phyloP scores from a whole-genome alignment of 2,888 invertebrate species.

The Cheiracanthium punctorium region DNA sequence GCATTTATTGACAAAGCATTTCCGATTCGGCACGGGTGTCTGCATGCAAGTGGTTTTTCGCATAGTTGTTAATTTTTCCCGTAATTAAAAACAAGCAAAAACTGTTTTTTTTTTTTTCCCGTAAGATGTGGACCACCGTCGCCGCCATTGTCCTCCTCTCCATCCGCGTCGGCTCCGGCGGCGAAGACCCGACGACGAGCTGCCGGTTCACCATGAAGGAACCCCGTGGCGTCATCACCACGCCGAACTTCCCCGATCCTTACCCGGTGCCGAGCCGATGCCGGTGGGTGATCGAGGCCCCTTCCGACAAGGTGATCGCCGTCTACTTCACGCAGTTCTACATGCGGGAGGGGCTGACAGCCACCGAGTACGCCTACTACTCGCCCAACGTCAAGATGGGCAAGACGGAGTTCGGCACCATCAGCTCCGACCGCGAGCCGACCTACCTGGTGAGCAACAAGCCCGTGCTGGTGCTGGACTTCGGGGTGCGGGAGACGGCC shows the following conservation, averaged over 20 bases:
- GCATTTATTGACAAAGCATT: too few species aligned
- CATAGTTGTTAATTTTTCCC: too few species aligned
- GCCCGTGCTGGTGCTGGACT: conserved; percentile 87
- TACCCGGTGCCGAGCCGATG: conserved; percentile 91
- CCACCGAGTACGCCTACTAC: conserved; percentile 74
- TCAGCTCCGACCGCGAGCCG: conserved; percentile 71
- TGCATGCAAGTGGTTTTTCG: too few species aligned
- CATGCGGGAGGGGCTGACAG: conserved; percentile 77
- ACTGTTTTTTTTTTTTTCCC: not conserved
- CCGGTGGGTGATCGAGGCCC: conserved; percentile 89
- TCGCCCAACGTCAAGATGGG: conserved; percentile 70
- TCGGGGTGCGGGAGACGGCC: conserved; percentile 80
- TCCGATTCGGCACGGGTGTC: too few species aligned
- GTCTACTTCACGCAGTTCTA: conserved; percentile 92
- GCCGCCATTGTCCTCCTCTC: not conserved
- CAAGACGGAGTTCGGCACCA: conserved; percentile 59
- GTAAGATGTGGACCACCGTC: not conserved
- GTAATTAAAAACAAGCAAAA: too few species aligned
- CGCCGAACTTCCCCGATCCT: conserved; percentile 88
- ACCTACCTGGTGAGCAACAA: conserved; percentile 78
- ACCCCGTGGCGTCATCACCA: conserved; percentile 82
- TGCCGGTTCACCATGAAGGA: conserved; percentile 60
- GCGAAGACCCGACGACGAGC: not conserved
- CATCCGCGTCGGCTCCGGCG: not conserved
- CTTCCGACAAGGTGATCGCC: conserved; percentile 81